Evolutionary conservation across 2,888 invertebrate species (phyloP), one percentile per base, ranked within the genome.

Genomic region (Erebia epiphron): DNA sequence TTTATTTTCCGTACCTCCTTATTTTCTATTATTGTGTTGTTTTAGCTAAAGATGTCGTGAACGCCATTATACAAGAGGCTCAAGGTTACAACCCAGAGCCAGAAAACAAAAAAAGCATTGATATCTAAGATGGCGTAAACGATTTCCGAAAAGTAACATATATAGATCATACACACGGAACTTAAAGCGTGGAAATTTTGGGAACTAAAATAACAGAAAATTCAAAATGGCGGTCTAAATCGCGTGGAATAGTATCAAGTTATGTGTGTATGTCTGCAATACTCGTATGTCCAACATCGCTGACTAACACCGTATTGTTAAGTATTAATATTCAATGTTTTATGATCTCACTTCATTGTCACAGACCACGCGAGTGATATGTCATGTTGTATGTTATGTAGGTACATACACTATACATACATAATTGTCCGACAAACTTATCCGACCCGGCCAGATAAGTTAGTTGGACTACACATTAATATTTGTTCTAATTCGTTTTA

Each of bases 271-370:
- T 8, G 14, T 62, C 62, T 26, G 62, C 49, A 67, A 35, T 63
- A 21, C 21, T 57, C 54, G 54, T 60, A 64, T 71, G 60, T 66
- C 61, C 67, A 71, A 69, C 69, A 69, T 72, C 69, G 72, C 75
- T 73, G 41, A 87, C 85, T 87, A 87, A 87, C 80, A 84, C 87
- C 83, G 82, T 89, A 88, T 88, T 88, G 84, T 87, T 90, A 90
- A 91, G 92, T 91, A 92, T 92, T 92, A 90, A 91, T 90, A 86
- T 87, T 89, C 88, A 90, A 88, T 89, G 67, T 86, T 86, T 86
- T 86, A 88, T 92, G 92, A 93, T 93, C 92, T 93, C 92, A 93
- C 88, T 88, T 84, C 86, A 85, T 86, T 89, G 90, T 92, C 91
- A 90, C 91, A 90, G 86, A 80, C 82, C 78, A 71, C 69, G 73